Base-by-base conservation (phyloP, 35 echinoderm and acorn worm species). In the Patiria miniata region DNA sequence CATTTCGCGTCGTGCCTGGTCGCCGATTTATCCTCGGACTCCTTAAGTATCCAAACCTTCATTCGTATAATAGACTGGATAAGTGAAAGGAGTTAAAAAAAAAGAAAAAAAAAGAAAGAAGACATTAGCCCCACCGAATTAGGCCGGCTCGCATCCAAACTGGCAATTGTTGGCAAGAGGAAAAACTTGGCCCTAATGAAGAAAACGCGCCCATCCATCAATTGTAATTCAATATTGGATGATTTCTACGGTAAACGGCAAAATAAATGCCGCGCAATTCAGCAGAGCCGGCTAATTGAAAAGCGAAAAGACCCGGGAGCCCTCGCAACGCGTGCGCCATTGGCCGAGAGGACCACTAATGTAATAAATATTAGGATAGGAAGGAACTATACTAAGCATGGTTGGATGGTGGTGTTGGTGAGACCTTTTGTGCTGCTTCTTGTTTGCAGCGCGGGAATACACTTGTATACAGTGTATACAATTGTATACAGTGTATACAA, bases 241-340 rank as follows among this genome's bases (percentile, higher is more conserved):
- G 80, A 82, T 82, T 82, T 82, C 80, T 52, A 18, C 80, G 44
- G 40, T 82, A 82, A 82, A 82, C 51, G 80, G 39, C 51, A 52
- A 82, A 82, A 82, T 82, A 82, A 82, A 82, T 82, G 80, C 80
- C 44, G 80, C 40, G 40, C 80, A 82, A 82, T 47, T 82, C 80
- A 52, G 40, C 33, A 53, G 40, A 82, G 80, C 80, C 51, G 32
- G 80, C 80, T 82, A 82, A 82, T 82, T 82, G 80, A 82, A 82
- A 82, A 82, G 28, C 29, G 39, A 51, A 82, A 51, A 50, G 79
- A 10, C 19, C 44, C 51, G n/a, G 21, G 44, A 44, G 80, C 51
- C 51, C 51, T 17, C 39, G 78, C 42, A 12, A 4, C 42, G 42
- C 42, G 42, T 12, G 42, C 42, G 42, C 42, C 4, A n/a, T n/a